phyloP scores from a whole-genome alignment of 2,113 vertebrate species.

The Phyllostomus hastatus region DNA sequence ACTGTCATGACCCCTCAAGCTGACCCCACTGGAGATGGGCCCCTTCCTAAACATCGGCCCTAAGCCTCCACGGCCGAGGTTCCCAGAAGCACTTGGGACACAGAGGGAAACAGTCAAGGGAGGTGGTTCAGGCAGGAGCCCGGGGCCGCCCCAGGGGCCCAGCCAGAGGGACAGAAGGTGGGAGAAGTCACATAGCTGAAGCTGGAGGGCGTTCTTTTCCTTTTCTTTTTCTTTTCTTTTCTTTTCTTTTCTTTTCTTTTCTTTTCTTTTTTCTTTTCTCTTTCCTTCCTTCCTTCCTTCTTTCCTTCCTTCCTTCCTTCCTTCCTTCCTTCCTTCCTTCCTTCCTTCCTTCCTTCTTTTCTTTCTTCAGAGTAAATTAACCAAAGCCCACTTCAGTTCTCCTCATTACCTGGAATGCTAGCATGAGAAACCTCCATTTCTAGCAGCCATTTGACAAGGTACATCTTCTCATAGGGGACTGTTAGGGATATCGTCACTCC shows the following conservation, averaged over 20 bases:
- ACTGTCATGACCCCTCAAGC: neutral
- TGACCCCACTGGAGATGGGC: neutral
- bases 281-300: too few relatives aligned
- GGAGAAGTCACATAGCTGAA: neutral
- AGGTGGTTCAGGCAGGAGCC: neutral
- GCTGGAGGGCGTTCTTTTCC: neutral
- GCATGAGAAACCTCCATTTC: neutral
- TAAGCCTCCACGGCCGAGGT: neutral
- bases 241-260: too few relatives aligned
- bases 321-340: too few relatives aligned
- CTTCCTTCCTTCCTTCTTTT: neutral
- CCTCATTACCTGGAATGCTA: neutral
- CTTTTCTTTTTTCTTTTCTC: neutral
- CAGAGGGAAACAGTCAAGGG: neutral
- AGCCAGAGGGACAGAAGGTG: neutral
- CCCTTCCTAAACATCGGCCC: neutral
- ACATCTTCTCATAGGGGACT: neutral
- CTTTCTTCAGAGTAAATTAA: neutral
- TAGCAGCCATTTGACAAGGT: neutral
- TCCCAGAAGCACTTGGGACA: neutral
- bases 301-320: too few relatives aligned
- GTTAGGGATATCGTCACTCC: neutral
- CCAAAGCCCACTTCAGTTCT: neutral
- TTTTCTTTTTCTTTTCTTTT: too few relatives aligned
- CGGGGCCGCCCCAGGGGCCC: neutral